A percentile compares a stretch with the other conserved stretches of the same genome.
Conservation (phyloP, 1,140 invertebrate genomes). For the Trichonephila clavata region DNA sequence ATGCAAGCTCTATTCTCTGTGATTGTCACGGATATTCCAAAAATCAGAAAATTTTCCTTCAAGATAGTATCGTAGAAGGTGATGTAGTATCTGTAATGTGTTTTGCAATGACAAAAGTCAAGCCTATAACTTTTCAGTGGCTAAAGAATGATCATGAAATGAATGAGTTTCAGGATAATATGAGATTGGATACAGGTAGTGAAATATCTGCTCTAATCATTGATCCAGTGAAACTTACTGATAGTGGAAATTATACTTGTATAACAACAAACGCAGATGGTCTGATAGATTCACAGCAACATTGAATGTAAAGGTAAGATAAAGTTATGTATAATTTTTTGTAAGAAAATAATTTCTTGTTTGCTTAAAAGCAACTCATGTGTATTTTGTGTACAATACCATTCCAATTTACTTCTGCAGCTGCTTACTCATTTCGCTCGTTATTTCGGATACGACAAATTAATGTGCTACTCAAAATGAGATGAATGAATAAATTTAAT, state of each 20-base stretch:
- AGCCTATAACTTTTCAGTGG: constrained; percentile 60
- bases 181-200: constrained; percentile 31
- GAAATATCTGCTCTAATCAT: constrained; percentile 52
- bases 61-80: constrained; percentile 8
- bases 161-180: constrained; percentile 26
- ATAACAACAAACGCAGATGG: constrained; percentile 83
- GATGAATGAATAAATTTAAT: too few species aligned
- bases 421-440: too few species aligned
- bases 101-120: constrained; percentile 36
- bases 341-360: too few species aligned
- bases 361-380: too few species aligned
- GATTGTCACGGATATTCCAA: neutral
- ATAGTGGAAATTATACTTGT: constrained; percentile 85
- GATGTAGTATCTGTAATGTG: constrained; percentile 26
- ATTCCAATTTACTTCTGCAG: too few species aligned
- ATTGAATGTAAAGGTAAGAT: constrained; percentile 77
- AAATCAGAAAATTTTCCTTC: constrained; percentile 37
- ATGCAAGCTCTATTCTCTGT: neutral
- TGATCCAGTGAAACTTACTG: constrained; percentile 77
- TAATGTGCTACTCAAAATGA: too few species aligned
- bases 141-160: constrained; percentile 23
- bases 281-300: constrained; percentile 66
- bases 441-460: too few species aligned
- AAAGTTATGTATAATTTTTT: neutral
- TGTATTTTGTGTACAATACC: too few species aligned